Evolutionary conservation across 2,113 vertebrate genomes (phyloP), one percentile per base, ranked within the genome.

Genomic region (Zapornia atra): DNA sequence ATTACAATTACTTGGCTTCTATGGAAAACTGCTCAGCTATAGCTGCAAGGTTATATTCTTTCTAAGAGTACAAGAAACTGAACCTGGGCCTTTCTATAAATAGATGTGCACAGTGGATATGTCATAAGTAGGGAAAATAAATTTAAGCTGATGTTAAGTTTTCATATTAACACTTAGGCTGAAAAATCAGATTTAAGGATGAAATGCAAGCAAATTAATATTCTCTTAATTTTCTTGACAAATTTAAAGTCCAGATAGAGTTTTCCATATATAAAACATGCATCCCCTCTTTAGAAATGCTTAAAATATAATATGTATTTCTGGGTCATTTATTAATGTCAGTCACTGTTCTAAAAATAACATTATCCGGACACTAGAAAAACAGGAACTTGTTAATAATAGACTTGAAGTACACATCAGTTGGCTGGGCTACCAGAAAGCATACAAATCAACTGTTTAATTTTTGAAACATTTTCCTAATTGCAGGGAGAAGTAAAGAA

Each of bases 381-480:
- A 82, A 93, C 15, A 68, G 31, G 11, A 65, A 90, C 5, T 1
- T 44, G 21, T 48, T 80, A 69, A 85, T 88, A 77, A 72, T 19
- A 61, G n/a, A 80, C 18, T 80, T 0, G 5, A 86, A 83, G 44
- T 57, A 77, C n/a, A 57, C 3, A 53, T 86, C 46, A 73, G 16
- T 26, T 69, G 57, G 15, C 31, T 88, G 31, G 57, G 66, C 79
- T 36, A 61, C 16, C 80, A 86, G 38, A 65, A 64, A 76, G 5
- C 31, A 54, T 77, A 57, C 5, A 31, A 91, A 93, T 15, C 2
- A 86, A 17, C 40, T 36, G 56, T 36, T 72, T 57, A 44, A 73
- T 80, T 92, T 95, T 88, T 83, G 2, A 86, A 92, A 92, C 8
- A 53, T 54, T 66, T 92, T 80, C 34, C 46, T 90, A 83, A 92